Conservation (phyloP, 2,888 invertebrate species). For the Eupithecia dodoneata region DNA sequence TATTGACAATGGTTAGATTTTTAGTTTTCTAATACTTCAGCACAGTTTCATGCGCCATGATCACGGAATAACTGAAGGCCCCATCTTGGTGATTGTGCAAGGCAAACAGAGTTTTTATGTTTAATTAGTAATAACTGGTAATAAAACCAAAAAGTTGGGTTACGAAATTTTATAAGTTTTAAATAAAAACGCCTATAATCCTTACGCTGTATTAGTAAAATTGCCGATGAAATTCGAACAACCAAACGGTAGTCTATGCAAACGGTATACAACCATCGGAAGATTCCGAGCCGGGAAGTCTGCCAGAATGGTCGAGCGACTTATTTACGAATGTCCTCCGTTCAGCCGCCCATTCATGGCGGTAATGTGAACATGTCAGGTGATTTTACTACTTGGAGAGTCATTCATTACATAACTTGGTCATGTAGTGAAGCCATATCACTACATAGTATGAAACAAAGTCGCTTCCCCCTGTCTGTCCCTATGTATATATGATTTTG, state of each 20-base stretch:
- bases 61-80: too few species aligned
- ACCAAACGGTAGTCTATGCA: too few species aligned
- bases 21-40: too few species aligned
- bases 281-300: slow-evolving; percentile 8
- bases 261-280: neutral
- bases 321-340: neutral
- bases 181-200: neutral
- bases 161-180: too few species aligned
- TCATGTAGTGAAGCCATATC: neutral
- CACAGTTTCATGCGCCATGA: too few species aligned
- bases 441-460: too few species aligned
- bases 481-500: too few species aligned
- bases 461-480: too few species aligned
- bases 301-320: neutral
- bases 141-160: neutral
- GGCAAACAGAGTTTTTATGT: too few species aligned
- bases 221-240: neutral
- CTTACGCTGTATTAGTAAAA: neutral
- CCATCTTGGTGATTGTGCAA: too few species aligned
- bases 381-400: neutral
- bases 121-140: neutral
- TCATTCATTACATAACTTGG: neutral
- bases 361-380: slow-evolving; percentile 1
- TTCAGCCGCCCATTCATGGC: neutral
- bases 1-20: too few species aligned